Conservation (phyloP, 2,797 vertebrate species). For the Scyliorhinus canicula region DNA sequence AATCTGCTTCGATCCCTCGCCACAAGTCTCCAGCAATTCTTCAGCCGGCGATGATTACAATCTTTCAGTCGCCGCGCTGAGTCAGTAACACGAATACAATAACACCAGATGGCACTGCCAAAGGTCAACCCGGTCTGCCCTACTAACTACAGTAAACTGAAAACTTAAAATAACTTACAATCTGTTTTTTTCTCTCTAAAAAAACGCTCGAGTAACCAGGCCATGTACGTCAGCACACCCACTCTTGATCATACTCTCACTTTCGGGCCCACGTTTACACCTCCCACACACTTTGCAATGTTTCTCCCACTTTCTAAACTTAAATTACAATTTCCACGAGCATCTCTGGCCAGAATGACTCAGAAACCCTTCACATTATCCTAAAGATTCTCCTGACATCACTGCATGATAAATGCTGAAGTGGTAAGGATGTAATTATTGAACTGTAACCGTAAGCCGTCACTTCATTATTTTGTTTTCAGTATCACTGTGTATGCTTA, state of each 20-base stretch:
- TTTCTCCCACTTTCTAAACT: conserved; percentile 34
- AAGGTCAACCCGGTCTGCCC: background rate
- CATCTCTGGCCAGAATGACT: background rate
- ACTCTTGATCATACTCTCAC: conserved; percentile 35
- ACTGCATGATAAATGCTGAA: background rate
- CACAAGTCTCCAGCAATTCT: background rate
- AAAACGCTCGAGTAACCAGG: background rate
- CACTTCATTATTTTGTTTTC: background rate
- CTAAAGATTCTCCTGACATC: background rate
- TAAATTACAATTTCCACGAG: conserved; percentile 26
- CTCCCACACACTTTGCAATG: conserved; percentile 25
- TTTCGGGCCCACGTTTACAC: conserved; percentile 29
- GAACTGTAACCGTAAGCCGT: background rate
- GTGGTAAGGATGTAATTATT: background rate
- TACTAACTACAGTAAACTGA: background rate
- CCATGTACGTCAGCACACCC: background rate
- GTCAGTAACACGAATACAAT: background rate
- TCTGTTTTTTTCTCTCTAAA: conserved; percentile 1
- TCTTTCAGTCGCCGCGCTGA: background rate
- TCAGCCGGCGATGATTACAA: conserved; percentile 7
- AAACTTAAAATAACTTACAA: conserved; percentile 32
- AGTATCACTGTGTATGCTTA: background rate
- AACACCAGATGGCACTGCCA: background rate
- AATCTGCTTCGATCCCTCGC: background rate
- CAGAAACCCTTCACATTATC: conserved; percentile 21